Percentiles rank a stretch among this genome's conserved stretches.
These are phyloP conservation scores for Strigamia crassipes DNA, from an alignment of 2,888 invertebrate species.

Conservation along the genomic window DNA sequence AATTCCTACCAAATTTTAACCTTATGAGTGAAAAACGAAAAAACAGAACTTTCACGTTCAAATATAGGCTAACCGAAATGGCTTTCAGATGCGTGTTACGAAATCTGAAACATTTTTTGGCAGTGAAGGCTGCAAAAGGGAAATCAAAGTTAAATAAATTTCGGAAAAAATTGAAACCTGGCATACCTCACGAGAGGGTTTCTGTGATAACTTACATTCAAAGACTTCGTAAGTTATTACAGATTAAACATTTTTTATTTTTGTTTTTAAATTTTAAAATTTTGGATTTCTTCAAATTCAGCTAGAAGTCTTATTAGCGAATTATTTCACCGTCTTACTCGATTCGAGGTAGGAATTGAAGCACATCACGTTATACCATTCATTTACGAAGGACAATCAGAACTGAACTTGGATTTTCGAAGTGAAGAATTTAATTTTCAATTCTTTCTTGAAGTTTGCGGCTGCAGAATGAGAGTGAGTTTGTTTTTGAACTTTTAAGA, in stretches of 20 bases:
- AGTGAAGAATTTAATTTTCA: not conserved
- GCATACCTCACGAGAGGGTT: too few species aligned
- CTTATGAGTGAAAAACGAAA: too few species aligned
- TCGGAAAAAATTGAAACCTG: too few species aligned
- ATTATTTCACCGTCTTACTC: not conserved
- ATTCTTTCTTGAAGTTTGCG: not conserved
- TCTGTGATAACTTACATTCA: not conserved
- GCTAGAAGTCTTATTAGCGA: not conserved
- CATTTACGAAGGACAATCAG: not conserved
- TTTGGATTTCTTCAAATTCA: not conserved
- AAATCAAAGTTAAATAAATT: too few species aligned
- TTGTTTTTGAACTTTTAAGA: not conserved
- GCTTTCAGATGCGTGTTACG: too few species aligned
- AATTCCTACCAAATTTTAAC: too few species aligned
- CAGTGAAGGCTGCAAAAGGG: too few species aligned
- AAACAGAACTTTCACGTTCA: too few species aligned
- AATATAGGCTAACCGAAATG: too few species aligned
- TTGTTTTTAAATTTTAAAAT: not conserved
- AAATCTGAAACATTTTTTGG: too few species aligned
- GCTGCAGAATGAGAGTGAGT: not conserved
- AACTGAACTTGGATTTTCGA: not conserved
- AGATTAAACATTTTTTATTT: not conserved
- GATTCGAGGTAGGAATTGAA: not conserved
- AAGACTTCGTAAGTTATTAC: not conserved
- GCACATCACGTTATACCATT: not conserved